Conservation (phyloP, 2,797 vertebrate genomes). For the Bovichtus variegatus region DNA sequence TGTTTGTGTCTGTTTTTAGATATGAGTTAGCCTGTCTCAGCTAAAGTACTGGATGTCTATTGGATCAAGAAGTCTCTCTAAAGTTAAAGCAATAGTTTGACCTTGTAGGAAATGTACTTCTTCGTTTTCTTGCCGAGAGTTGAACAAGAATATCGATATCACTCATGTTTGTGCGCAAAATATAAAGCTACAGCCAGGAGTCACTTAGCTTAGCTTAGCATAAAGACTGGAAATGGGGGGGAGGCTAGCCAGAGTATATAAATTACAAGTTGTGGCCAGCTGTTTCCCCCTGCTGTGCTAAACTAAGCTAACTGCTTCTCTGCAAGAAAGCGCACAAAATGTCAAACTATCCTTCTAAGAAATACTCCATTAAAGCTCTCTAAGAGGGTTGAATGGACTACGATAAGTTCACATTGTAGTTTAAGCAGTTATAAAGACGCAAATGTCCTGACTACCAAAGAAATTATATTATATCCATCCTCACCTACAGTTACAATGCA, state of each 20-base stretch:
- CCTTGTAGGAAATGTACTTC: neutral
- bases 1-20: neutral
- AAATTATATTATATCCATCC: neutral
- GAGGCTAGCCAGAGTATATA: neutral
- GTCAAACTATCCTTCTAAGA: neutral
- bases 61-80: too few relatives aligned
- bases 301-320: constrained; percentile 5
- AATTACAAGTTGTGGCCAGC: neutral
- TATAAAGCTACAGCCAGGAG: neutral
- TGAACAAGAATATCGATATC: neutral
- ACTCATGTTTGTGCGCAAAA: neutral
- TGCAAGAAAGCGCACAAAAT: neutral
- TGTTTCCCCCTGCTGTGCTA: neutral
- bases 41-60: neutral
- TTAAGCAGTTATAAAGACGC: neutral
- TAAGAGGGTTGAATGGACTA: neutral
- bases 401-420: neutral
- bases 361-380: neutral
- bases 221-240: too few relatives aligned
- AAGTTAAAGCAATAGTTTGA: neutral
- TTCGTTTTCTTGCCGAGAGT: neutral
- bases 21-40: neutral
- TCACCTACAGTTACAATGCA: neutral
- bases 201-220: neutral
- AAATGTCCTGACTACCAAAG: neutral